phyloP scores from a whole-genome alignment of 2,888 invertebrate species.

The Drosophila pseudotalamancana region DNA sequence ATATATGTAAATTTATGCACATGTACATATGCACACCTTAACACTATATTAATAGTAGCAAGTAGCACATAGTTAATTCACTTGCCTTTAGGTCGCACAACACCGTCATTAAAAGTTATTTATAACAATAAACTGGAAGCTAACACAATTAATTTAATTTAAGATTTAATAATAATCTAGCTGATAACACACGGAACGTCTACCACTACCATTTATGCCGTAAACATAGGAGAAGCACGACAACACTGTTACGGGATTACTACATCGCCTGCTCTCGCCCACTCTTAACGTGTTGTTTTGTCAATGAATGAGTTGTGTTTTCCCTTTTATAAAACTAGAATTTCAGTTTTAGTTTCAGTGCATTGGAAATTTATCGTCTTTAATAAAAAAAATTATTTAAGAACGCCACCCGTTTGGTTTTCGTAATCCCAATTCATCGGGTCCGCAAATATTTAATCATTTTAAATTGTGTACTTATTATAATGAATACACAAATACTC shows the following conservation, averaged over 20 bases:
- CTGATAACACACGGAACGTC: conserved; percentile 28
- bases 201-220: conserved; percentile 18
- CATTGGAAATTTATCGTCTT: conserved; percentile 6
- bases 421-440: conserved; percentile 11
- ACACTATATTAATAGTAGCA: neutral
- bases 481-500: conserved; percentile 39
- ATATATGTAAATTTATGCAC: neutral
- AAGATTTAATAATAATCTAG: conserved; percentile 5
- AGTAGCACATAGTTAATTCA: too few species aligned
- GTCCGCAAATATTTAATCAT: conserved; percentile 59
- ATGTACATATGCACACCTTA: neutral
- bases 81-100: neutral
- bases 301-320: conserved; percentile 59
- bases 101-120: neutral
- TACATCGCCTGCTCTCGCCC: conserved; percentile 43
- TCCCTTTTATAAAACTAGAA: conserved; percentile 31
- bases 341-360: conserved; percentile 10
- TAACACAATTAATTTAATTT: neutral
- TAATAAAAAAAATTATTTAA: conserved; percentile 13
- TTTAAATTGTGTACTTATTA: conserved; percentile 70
- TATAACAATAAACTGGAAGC: conserved; percentile 9
- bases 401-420: conserved; percentile 11
- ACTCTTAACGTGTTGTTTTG: conserved; percentile 26
- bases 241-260: conserved; percentile 64
- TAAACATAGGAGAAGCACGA: conserved; percentile 41